Conservation (phyloP, 2,888 invertebrate genomes). For the Pyrgus malvae region DNA sequence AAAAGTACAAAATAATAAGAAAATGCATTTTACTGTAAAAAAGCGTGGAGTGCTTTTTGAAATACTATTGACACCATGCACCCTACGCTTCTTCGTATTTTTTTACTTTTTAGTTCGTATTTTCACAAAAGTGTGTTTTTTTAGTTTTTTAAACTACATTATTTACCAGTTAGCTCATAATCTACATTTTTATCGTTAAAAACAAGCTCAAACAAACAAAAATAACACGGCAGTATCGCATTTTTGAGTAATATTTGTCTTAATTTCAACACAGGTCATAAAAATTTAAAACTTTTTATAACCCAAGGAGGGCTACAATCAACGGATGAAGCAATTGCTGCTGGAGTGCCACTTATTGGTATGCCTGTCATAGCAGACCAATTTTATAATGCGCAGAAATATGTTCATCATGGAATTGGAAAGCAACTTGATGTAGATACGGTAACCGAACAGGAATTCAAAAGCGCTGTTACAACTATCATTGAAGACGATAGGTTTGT, state of each 20-base stretch:
- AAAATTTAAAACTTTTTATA: constrained; percentile 60
- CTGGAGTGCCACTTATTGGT: constrained; percentile 57
- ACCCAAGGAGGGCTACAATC: constrained; percentile 68
- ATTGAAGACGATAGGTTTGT: constrained; percentile 4
- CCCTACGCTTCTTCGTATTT: too few relatives aligned
- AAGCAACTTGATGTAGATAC: constrained; percentile 1
- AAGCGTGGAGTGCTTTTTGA: too few relatives aligned
- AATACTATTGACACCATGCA: too few relatives aligned
- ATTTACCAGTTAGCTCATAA: too few relatives aligned
- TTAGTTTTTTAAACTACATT: too few relatives aligned
- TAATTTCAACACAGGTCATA: constrained; percentile 45
- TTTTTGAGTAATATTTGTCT: background rate
- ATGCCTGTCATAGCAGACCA: constrained; percentile 65
- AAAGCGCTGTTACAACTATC: background rate
- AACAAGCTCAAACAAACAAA: too few relatives aligned
- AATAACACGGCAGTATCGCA: too few relatives aligned
- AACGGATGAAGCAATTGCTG: constrained; percentile 59
- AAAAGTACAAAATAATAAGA: too few relatives aligned
- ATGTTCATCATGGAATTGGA: constrained; percentile 29
- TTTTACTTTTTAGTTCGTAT: too few relatives aligned
- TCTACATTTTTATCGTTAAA: too few relatives aligned
- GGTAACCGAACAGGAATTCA: constrained; percentile 3
- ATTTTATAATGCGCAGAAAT: constrained; percentile 51
- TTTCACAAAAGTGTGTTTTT: too few relatives aligned
- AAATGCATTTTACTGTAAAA: too few relatives aligned